A percentile compares a stretch with the other conserved stretches of the same genome.
These are phyloP conservation scores for Chymomyza fuscimana DNA, from an alignment of 2,888 invertebrate species.

Conservation along the genomic window DNA sequence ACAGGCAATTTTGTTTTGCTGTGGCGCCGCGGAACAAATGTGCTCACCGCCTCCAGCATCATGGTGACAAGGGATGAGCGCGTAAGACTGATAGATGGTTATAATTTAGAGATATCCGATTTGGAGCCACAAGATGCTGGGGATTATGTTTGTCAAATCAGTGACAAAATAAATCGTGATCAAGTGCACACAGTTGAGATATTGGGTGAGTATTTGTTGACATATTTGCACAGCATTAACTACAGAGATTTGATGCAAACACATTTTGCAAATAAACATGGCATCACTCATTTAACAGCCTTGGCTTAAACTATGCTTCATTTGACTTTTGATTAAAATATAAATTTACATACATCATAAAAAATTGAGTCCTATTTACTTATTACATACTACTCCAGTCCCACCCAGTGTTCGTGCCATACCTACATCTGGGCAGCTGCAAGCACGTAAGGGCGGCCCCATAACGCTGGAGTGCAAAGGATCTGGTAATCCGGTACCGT, in stretches of 20 bases:
- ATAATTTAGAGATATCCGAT: conserved; percentile 86
- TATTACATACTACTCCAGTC: conserved; percentile 76
- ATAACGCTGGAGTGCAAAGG: conserved; percentile 86
- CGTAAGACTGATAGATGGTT: conserved; percentile 85
- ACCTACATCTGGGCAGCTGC: conserved; percentile 84
- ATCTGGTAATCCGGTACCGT: conserved; percentile 86
- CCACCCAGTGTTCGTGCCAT: conserved; percentile 86
- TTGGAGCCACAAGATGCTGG: conserved; percentile 85
- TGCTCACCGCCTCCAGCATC: conserved; percentile 86
- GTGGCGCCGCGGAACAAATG: conserved; percentile 86
- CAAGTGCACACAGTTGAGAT: conserved; percentile 88
- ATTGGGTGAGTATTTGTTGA: conserved; percentile 78
- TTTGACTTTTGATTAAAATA: conserved; percentile 13
- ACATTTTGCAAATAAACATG: not conserved
- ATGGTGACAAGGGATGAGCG: conserved; percentile 86
- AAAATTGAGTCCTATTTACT: not conserved
- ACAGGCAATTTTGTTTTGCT: conserved; percentile 84
- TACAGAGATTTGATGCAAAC: conserved; percentile 17
- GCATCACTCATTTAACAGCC: not conserved
- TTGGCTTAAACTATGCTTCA: conserved; percentile 5
- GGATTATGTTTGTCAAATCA: conserved; percentile 88
- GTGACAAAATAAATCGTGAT: conserved; percentile 85
- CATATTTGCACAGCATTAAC: conserved; percentile 34
- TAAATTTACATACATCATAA: conserved; percentile 24
- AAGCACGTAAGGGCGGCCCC: conserved; percentile 85